A percentile compares a stretch with the other conserved stretches of the same genome.
Evolutionary conservation across 2,888 invertebrate genomes (phyloP).

Genomic region (Prosapia bicincta): DNA sequence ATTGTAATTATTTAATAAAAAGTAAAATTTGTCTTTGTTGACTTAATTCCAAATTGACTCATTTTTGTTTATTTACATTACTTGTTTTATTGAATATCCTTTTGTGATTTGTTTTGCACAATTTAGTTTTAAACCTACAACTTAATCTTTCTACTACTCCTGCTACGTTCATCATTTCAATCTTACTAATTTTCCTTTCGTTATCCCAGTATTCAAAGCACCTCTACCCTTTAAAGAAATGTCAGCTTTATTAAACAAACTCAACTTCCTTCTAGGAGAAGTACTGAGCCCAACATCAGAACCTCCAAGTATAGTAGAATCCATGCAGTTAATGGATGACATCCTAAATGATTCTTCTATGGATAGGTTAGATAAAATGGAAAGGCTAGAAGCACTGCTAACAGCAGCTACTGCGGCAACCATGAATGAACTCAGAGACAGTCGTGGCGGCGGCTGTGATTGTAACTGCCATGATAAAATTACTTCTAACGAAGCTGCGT

Average conservation of each 20-base stretch:
- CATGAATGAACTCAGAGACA: slow-evolving; percentile 20
- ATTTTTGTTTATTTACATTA: too few species aligned
- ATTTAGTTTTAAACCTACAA: too few species aligned
- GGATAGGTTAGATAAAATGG: slow-evolving; percentile 81
- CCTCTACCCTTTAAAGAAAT: too few species aligned
- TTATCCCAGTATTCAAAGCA: too few species aligned
- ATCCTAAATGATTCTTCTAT: slow-evolving; percentile 77
- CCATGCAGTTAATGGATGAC: slow-evolving; percentile 86
- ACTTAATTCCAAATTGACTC: too few species aligned
- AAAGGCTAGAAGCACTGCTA: slow-evolving; percentile 79
- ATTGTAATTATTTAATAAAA: too few species aligned
- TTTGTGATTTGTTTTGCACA: too few species aligned
- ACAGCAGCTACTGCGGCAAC: slow-evolving; percentile 64
- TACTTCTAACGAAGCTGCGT: neutral
- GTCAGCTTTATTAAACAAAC: slow-evolving; percentile 16
- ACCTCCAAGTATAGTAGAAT: slow-evolving; percentile 79
- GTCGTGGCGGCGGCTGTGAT: slow-evolving; percentile 59
- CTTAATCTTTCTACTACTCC: too few species aligned
- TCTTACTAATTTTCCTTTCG: too few species aligned
- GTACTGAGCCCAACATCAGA: slow-evolving; percentile 55
- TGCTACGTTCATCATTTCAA: too few species aligned
- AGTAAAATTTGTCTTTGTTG: too few species aligned
- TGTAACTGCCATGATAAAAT: slow-evolving; percentile 50
- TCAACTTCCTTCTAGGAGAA: slow-evolving; percentile 30
- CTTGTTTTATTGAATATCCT: too few species aligned